Conservation (phyloP, 92 coral and sea anemone genomes). For the Umimayanthus kanabou region DNA sequence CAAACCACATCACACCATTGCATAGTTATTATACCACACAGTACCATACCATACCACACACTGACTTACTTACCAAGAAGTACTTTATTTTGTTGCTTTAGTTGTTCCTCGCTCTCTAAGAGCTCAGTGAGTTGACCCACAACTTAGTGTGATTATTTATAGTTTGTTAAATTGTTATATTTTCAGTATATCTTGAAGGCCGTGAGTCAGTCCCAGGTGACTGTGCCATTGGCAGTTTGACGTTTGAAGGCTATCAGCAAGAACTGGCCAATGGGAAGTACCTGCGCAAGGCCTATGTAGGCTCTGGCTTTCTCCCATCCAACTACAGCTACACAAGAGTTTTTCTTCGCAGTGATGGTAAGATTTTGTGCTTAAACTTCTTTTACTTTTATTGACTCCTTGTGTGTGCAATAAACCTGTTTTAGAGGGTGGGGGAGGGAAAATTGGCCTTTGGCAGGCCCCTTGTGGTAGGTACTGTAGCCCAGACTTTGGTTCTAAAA, state of each 20-base stretch:
- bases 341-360: constrained; percentile 91
- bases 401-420: not conserved
- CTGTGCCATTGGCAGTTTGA: constrained; percentile 86
- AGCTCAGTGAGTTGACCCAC: too few species aligned
- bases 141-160: not conserved
- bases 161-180: not conserved
- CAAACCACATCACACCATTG: too few species aligned
- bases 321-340: constrained; percentile 63
- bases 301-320: constrained; percentile 79
- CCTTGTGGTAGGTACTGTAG: too few species aligned
- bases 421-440: not conserved
- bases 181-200: constrained; percentile 69
- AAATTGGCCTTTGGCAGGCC: too few species aligned
- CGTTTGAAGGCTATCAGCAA: constrained; percentile 82
- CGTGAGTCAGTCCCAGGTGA: constrained; percentile 81
- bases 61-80: too few species aligned
- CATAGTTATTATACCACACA: too few species aligned
- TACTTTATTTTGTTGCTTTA: too few species aligned
- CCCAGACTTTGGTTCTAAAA: too few species aligned
- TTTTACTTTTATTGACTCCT: not conserved
- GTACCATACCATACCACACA: too few species aligned
- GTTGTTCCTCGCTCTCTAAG: too few species aligned
- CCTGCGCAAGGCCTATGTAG: constrained; percentile 65
- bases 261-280: constrained; percentile 65
- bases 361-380: not conserved